phyloP scores from a whole-genome alignment of 2,113 vertebrate species.

The Tauraco erythrolophus region DNA sequence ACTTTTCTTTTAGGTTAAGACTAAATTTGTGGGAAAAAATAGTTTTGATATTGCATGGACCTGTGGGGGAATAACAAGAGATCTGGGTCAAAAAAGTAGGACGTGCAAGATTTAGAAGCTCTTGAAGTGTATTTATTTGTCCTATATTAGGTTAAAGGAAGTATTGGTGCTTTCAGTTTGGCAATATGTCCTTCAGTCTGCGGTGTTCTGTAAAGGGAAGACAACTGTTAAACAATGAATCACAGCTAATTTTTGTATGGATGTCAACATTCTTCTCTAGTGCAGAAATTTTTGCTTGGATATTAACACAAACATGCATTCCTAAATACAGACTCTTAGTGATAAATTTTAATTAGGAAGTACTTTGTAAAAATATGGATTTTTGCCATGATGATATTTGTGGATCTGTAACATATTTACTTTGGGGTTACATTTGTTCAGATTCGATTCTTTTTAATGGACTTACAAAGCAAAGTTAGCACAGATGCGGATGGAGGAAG shows the following conservation, averaged over 20 bases:
- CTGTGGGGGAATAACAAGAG: conserved; percentile 19
- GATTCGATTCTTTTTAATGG: neutral
- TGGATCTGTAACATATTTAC: neutral
- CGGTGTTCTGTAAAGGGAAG: conserved; percentile 19
- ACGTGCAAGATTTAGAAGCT: conserved; percentile 34
- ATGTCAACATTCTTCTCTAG: conserved; percentile 33
- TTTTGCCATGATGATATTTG: neutral
- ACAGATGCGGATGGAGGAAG: neutral
- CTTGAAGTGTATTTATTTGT: conserved; percentile 62
- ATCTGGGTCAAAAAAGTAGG: conserved; percentile 66
- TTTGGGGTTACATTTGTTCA: neutral
- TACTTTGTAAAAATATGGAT: neutral
- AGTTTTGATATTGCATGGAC: conserved; percentile 22
- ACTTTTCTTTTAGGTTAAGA: conserved; percentile 1
- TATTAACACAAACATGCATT: neutral
- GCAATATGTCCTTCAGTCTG: conserved; percentile 49
- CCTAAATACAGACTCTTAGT: neutral
- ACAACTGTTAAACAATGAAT: conserved; percentile 53
- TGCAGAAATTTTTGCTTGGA: conserved; percentile 4
- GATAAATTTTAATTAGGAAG: neutral
- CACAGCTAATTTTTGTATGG: conserved; percentile 45
- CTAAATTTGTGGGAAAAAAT: conserved; percentile 35
- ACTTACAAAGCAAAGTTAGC: neutral
- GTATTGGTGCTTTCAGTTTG: conserved; percentile 53
- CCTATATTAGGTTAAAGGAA: conserved; percentile 60